Base-by-base conservation (phyloP, 53 echinoderm and acorn worm genomes). In the Crossaster papposus region DNA sequence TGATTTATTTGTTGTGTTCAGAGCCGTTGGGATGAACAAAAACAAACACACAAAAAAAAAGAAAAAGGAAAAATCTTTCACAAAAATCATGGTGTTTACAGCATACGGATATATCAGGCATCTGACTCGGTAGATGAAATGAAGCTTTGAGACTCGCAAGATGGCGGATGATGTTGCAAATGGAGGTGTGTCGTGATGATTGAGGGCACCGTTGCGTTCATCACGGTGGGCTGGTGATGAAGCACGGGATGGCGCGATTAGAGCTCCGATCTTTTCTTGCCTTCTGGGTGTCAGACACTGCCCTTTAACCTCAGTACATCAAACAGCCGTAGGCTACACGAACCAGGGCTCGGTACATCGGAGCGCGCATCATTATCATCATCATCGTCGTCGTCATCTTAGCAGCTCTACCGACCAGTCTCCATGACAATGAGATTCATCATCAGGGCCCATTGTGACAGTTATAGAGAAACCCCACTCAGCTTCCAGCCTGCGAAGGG, bases 51-150 rank as follows among this genome's bases (percentile, higher is more conserved):
- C 78, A 78, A 2, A 50, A 78, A 78, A 51, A 78, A 51, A 17
- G 6, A 15, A 36, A 37, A n/a, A 33, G 64, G 20, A 81, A 81
- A 34, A 81, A 81, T 29, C 2, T 51, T 20, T 10, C 1, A 70
- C 65, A 82, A 82, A 38, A 37, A 7, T 82, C 68, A 68, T 64
- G 65, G 82, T 82, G 64, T 82, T 82, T 82, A 82, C 82, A 82
- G 82, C 82, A 82, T 82, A 82, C 82, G 64, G 82, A 36, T 82
- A 18, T 22, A 64, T 20, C 30, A 36, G 36, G 64, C 64, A 38
- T 63, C 65, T 15, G 70, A 30, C 70, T 55, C 55, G 55, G 55
- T 18, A 3, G 73, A 35, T 73, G 30, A 31, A n/a, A 30, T 10
- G 74, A 28, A 26, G 24, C 24, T 0, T n/a, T 68, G 28, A 4